Evolutionary conservation across 2,888 invertebrate genomes (phyloP).

Genomic region (Anarsia innoxiella): DNA sequence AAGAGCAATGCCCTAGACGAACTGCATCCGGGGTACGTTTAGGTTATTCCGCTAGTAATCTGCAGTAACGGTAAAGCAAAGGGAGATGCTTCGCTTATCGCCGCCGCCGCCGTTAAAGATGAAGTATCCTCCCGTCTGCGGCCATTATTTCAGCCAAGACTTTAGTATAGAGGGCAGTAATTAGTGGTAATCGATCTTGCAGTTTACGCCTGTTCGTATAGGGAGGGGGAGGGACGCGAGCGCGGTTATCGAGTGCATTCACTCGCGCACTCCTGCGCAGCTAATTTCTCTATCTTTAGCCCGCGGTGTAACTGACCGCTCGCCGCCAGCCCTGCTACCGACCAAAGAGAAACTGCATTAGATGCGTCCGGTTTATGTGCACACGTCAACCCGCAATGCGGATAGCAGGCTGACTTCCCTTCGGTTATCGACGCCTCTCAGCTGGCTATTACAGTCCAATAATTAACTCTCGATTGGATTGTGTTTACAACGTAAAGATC

Average conservation of each 20-base stretch:
- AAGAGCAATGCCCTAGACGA: conserved; percentile 13
- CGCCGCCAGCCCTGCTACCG: conserved; percentile 36
- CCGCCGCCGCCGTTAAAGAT: conserved; percentile 27
- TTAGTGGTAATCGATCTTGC: conserved; percentile 70
- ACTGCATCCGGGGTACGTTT: conserved; percentile 5
- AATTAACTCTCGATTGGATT: conserved; percentile 9
- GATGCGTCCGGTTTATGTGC: conserved; percentile 64
- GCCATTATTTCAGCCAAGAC: conserved; percentile 41
- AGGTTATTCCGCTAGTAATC: conserved; percentile 14
- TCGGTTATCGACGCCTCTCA: conserved; percentile 19
- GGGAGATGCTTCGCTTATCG: conserved; percentile 23
- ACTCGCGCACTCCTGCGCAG: conserved; percentile 54
- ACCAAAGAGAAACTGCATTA: conserved; percentile 68
- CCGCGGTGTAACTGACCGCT: conserved; percentile 67
- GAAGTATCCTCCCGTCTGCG: conserved; percentile 25
- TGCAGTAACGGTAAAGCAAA: conserved; percentile 18
- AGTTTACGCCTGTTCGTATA: conserved; percentile 59
- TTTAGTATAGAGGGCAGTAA: conserved; percentile 52
- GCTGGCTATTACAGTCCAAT: conserved; percentile 4
- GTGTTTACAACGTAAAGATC: conserved; percentile 13
- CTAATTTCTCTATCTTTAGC: conserved; percentile 75
- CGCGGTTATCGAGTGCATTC: conserved; percentile 52
- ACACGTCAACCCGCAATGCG: conserved; percentile 35
- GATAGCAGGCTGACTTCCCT: conserved; percentile 25
- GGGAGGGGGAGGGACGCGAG: conserved; percentile 45